phyloP scores from a whole-genome alignment of 2,888 invertebrate species.

The Ceriagrion tenellum region DNA sequence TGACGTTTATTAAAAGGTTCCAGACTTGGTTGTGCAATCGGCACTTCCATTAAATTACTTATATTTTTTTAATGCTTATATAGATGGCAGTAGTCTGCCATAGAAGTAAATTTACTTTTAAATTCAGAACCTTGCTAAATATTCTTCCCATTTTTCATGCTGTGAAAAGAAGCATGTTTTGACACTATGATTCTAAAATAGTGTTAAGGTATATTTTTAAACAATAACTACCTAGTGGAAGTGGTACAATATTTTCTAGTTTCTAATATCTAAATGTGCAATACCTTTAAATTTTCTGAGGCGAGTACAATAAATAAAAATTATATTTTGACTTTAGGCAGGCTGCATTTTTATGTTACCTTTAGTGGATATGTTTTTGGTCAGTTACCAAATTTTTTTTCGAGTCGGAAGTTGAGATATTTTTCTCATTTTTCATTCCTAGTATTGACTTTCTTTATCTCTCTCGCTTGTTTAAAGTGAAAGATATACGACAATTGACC shows the following conservation, averaged over 20 bases:
- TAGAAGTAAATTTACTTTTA: slow-evolving; percentile 13
- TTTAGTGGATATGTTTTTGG: not conserved
- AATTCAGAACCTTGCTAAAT: slow-evolving; percentile 31
- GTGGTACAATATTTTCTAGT: slow-evolving; percentile 31
- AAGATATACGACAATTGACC: not conserved
- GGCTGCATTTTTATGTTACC: not conserved
- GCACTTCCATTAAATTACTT: slow-evolving; percentile 51
- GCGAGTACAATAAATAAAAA: slow-evolving; percentile 26
- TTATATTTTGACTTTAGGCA: not conserved
- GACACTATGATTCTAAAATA: slow-evolving; percentile 46
- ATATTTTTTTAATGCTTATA: slow-evolving; percentile 51
- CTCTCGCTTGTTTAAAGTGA: not conserved
- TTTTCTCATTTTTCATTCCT: not conserved
- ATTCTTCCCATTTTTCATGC: slow-evolving; percentile 51
- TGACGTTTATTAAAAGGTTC: slow-evolving; percentile 26
- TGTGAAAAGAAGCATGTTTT: slow-evolving; percentile 14
- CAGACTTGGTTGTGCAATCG: slow-evolving; percentile 51
- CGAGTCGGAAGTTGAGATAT: not conserved
- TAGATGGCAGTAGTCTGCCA: slow-evolving; percentile 13
- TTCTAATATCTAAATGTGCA: slow-evolving; percentile 37
- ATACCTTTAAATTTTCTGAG: slow-evolving; percentile 45
- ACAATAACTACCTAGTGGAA: not conserved
- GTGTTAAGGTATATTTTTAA: slow-evolving; percentile 48
- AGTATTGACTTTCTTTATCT: not conserved
- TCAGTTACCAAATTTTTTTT: no score